Evolutionary conservation across 2,888 invertebrate genomes (phyloP).

Genomic region (Stenodera caucasica): DNA sequence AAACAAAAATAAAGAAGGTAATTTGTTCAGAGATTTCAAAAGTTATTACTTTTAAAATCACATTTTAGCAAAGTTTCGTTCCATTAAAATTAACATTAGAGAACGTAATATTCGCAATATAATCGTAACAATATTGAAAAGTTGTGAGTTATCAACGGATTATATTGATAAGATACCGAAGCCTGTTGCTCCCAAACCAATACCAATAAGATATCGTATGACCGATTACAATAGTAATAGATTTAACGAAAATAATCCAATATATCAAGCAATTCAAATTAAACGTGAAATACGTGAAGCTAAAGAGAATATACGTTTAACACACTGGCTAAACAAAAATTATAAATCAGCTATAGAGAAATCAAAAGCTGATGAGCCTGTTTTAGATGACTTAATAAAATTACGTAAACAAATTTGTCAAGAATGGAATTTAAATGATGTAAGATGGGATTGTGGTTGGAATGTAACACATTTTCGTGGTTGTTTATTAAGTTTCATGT

Average conservation of each 20-base stretch:
- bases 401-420: constrained; percentile 64
- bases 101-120: constrained; percentile 71
- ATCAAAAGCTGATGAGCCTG: constrained; percentile 65
- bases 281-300: constrained; percentile 56
- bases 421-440: constrained; percentile 61
- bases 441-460: constrained; percentile 84
- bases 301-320: constrained; percentile 49
- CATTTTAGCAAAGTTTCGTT: constrained; percentile 67
- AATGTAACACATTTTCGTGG: constrained; percentile 87
- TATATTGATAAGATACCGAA: constrained; percentile 76
- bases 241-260: constrained; percentile 58
- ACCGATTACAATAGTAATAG: constrained; percentile 41
- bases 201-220: constrained; percentile 19
- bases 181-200: constrained; percentile 41
- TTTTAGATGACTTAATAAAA: constrained; percentile 73
- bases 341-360: constrained; percentile 68
- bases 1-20: constrained; percentile 49
- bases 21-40: too few relatives aligned
- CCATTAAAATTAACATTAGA: constrained; percentile 73
- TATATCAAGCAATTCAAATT: constrained; percentile 59
- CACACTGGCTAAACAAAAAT: constrained; percentile 75
- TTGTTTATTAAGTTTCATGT: constrained; percentile 81
- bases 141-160: constrained; percentile 84
- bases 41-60: too few relatives aligned
- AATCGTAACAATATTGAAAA: constrained; percentile 74